Evolutionary conservation across 2,797 vertebrate genomes (phyloP).

Genomic region (Rhyacichthys aspro): DNA sequence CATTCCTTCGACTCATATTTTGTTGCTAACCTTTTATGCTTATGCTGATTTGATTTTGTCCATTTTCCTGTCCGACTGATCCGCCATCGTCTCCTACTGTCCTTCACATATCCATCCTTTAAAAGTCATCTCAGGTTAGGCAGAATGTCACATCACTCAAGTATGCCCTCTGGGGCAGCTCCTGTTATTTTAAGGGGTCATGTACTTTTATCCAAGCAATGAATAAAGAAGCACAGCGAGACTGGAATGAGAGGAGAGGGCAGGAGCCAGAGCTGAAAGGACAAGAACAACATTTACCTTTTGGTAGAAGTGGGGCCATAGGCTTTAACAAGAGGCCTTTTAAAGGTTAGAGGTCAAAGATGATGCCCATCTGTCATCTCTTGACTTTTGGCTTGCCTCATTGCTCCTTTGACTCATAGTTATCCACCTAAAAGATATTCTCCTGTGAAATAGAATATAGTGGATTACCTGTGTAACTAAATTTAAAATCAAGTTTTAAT

Average conservation of each 20-base stretch:
- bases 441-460: slow-evolving; percentile 1
- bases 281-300: slow-evolving; percentile 56
- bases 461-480: background rate
- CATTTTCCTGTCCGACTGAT: slow-evolving; percentile 23
- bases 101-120: slow-evolving; percentile 68
- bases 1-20: slow-evolving; percentile 27
- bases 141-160: slow-evolving; percentile 75
- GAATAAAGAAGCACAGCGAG: slow-evolving; percentile 63
- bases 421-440: slow-evolving; percentile 6
- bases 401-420: slow-evolving; percentile 11
- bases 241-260: slow-evolving; percentile 29
- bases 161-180: slow-evolving; percentile 63
- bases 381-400: slow-evolving; percentile 33
- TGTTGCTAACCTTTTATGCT: slow-evolving; percentile 70
- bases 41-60: slow-evolving; percentile 70
- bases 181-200: slow-evolving; percentile 74
- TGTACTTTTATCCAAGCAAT: slow-evolving; percentile 73
- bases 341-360: slow-evolving; percentile 54
- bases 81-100: slow-evolving; percentile 43
- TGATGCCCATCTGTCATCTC: slow-evolving; percentile 38
- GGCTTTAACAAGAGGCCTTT: slow-evolving; percentile 30
- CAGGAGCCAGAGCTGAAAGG: slow-evolving; percentile 28
- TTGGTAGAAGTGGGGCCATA: slow-evolving; percentile 8
- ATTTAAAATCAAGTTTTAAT: no score
- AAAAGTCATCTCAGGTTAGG: slow-evolving; percentile 71